Percentiles rank a stretch among this genome's conserved stretches.
phyloP scores from a whole-genome alignment of 2,797 vertebrate genomes.

The Naso thynnoides region DNA sequence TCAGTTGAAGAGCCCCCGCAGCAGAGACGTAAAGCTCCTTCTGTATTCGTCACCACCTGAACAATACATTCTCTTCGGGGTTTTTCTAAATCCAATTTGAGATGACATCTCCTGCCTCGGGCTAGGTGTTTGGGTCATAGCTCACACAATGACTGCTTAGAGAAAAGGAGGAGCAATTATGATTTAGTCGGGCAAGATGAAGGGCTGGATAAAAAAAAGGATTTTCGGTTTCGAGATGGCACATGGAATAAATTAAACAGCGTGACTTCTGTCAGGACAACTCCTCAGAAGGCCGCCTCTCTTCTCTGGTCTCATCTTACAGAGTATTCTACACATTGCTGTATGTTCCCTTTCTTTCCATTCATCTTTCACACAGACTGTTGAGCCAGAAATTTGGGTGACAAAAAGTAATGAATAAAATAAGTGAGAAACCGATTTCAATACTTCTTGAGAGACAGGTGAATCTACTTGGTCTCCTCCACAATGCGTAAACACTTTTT shows the following conservation, averaged over 20 bases:
- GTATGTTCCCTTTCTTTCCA: conserved; percentile 1
- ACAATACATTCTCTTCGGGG: conserved; percentile 41
- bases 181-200: conserved; percentile 55
- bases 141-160: conserved; percentile 29
- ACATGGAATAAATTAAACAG: conserved; percentile 45
- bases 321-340: not conserved
- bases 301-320: conserved; percentile 5
- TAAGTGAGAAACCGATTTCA: conserved; percentile 23
- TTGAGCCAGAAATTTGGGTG: conserved; percentile 21
- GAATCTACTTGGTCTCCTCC: conserved; percentile 28
- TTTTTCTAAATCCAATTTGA: conserved; percentile 56
- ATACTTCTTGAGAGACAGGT: conserved; percentile 38
- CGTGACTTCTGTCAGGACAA: conserved; percentile 34
- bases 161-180: conserved; percentile 54
- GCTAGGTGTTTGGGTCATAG: conserved; percentile 35
- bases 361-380: conserved; percentile 25
- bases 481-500: conserved; percentile 15
- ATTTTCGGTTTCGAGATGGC: conserved; percentile 44
- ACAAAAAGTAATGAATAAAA: conserved; percentile 44
- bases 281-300: conserved; percentile 21
- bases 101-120: conserved; percentile 38
- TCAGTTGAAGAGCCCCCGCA: conserved; percentile 35
- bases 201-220: conserved; percentile 55
- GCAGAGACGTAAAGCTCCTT: conserved; percentile 42
- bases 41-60: conserved; percentile 49